Base-by-base conservation (phyloP, 2,888 invertebrate genomes). In the Cantharis nigra region DNA sequence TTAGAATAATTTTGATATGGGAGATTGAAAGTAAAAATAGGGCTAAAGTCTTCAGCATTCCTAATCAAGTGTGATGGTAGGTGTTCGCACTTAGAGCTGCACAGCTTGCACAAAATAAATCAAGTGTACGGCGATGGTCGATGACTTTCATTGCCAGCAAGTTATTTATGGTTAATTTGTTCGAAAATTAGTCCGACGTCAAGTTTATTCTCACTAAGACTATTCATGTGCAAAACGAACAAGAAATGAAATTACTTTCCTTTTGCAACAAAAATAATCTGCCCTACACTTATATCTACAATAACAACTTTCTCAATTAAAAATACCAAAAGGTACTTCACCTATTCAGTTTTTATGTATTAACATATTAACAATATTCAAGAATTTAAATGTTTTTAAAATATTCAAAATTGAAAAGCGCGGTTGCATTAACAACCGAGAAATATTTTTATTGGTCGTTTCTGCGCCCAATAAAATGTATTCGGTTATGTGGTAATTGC, bases 71-170 rank as follows among this genome's bases (percentile, higher is more conserved):
- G 33, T 82, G 81, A 65, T 23, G 18, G 84, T 83, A 84, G 84
- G 84, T 85, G 84, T 84, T 84, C 83, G 83, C 83, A 83, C 83
- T 84, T 84, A 81, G 16, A 65, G 11, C 70, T 78, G 79, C 83
- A 79, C 83, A 81, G 82, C 82, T 79, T 80, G 83, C 77, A 69
- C 75, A 76, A 76, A 80, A 84, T 85, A 84, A 85, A 85, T 84
- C 83, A 84, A 78, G 74, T 76, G 63, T 65, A 49, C 33, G 33
- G 79, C 75, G 69, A 71, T 78, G 72, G 84, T 83, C 75, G 69
- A 74, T 78, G 75, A 85, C 83, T 83, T 84, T 82, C 83, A 82
- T 79, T 82, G 82, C 80, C 81, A 67, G 73, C 78, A 69, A 75
- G 76, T 82, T 82, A 82, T 82, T 82, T 82, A 82, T 79, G 81